Evolutionary conservation across 2,888 invertebrate genomes (phyloP), one percentile per base, ranked within the genome.

Genomic region (Tiliacea aurago): DNA sequence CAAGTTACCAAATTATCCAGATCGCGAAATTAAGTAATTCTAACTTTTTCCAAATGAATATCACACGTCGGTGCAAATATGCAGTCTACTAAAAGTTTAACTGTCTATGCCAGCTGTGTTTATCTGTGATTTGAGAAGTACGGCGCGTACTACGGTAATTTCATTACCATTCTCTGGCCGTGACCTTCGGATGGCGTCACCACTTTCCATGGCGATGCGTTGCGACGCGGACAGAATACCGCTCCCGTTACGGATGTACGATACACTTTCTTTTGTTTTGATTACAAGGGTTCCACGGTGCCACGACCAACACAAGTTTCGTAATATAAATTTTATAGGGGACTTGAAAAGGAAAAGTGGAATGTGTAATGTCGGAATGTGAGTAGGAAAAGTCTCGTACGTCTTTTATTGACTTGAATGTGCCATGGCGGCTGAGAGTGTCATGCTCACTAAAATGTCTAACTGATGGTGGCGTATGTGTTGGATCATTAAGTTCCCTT

Each of bases 221-320:
- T 49, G 47, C 76, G 80, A 91, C 94, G 94, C 92, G 93, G 88
- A 61, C 84, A 47, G 93, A 86, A 88, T 92, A 85, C 81, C 66
- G 85, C 80, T 84, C 80, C 83, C 84, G 71, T 85, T 81, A 86
- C 90, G 90, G 88, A 90, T 89, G 74, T 87, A 68, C 73, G 63
- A 55, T 78, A 82, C 90, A 93, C 93, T 94, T 94, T 94, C 94
- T 89, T 92, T 90, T 87, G 86, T 87, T 89, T 88, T 88, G 71
- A 74, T 78, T 73, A 72, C 61, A 81, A 84, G 83, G 85, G 85
- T 70, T 67, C 71, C 73, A 63, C 66, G 85, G 85, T 70, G 65
- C 71, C 73, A 63, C 66, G 23, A 67, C 70, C 78, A 84, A 80
- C 71, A 56, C 80, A 66, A 72, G 88, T 88, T 74, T 86, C 83